Base-by-base conservation (phyloP, 2,888 invertebrate genomes). In the Bellardia bayeri region DNA sequence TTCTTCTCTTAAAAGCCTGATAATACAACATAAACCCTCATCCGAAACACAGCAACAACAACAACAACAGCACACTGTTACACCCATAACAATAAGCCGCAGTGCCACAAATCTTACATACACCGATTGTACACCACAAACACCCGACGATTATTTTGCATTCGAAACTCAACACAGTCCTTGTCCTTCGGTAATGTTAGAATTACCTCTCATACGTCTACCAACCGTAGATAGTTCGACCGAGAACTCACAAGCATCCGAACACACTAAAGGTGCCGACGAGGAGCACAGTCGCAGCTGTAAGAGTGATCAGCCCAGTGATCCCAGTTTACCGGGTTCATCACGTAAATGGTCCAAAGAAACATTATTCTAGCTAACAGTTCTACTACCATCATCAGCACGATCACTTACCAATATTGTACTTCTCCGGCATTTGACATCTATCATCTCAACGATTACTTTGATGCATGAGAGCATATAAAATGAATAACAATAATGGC, bases 321-420 rank as follows among this genome's bases (percentile, higher is more conserved):
- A 94, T 91, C 93, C 94, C 76, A 93, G 93, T 82, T 89, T 93
- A 90, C 93, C 94, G 86, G 93, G 93, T 88, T 91, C 93, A 74
- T 91, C 92, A 83, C 91, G 94, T 88, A 94, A 94, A 91, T 96
- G 96, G 95, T 96, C 97, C 89, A 96, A 96, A 92, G 97, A 97
- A 95, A 97, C 97, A 91, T 95, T 97, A 92, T 97, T 97, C 95
- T 97, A 96, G 93, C 92, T 92, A 92, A 90, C 88, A 86, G 87
- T 88, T 79, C 30, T 68, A 45, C 58, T 88, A 88, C 82, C 88
- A 3, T 88, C 83, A 88, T 49, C 40, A 37, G 14, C n/a, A n/a
- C 14, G 40, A 9, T 71, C 45, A 13, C 4, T 45, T 56, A 16
- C 51, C 0, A 58, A 37, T 1, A 40, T 45, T 45, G 33, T 23